Evolutionary conservation across 2,113 vertebrate genomes (phyloP).

Genomic region (Suricata suricatta): DNA sequence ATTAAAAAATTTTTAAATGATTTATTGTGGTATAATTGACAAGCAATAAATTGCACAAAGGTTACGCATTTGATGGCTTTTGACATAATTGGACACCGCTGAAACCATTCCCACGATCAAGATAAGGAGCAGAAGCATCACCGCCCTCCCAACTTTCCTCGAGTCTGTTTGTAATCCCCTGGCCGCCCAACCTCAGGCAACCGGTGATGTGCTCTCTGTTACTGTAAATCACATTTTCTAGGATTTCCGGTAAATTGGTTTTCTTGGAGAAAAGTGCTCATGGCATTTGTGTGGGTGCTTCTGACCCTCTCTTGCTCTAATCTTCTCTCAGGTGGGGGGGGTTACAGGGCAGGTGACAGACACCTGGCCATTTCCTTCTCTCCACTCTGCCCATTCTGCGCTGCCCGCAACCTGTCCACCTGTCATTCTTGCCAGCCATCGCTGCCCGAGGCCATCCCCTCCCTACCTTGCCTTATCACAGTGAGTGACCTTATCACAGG

Average conservation of each 20-base stretch:
- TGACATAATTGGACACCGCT: rapidly evolving
- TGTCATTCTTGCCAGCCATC: not conserved
- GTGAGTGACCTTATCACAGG: not conserved
- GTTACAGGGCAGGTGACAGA: rapidly evolving
- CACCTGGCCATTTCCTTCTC: not conserved
- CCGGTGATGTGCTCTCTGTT: not conserved
- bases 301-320: not conserved
- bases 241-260: not conserved
- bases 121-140: rapidly evolving
- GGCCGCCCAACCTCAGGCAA: not conserved
- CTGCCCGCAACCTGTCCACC: rapidly evolving
- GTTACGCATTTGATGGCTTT: not conserved
- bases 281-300: not conserved
- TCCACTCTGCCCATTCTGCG: not conserved
- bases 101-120: not conserved
- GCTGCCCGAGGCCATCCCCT: rapidly evolving
- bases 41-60: not conserved
- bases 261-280: not conserved
- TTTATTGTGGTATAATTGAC: not conserved
- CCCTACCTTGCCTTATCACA: not conserved
- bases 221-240: rapidly evolving
- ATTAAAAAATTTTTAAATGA: not conserved
- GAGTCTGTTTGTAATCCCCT: not conserved
- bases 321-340: not conserved
- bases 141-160: not conserved